Evolutionary conservation across 2,888 invertebrate species (phyloP).

Genomic region (Cataglyphis altisquamis): DNA sequence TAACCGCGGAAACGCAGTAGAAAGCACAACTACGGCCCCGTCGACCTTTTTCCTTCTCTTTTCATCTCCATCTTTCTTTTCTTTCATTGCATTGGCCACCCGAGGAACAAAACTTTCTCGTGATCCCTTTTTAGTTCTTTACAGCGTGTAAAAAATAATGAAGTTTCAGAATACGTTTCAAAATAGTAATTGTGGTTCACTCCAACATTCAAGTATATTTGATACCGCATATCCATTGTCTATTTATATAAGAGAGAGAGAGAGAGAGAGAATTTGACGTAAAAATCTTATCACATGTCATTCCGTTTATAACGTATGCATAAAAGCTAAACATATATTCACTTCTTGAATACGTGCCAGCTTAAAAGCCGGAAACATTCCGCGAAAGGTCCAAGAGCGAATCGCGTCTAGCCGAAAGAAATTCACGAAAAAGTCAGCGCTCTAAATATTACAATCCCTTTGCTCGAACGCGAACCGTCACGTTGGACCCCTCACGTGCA

Average conservation of each 20-base stretch:
- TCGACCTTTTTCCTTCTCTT: slow-evolving; percentile 59
- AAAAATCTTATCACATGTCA: slow-evolving; percentile 8
- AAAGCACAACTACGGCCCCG: slow-evolving; percentile 74
- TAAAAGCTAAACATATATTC: slow-evolving; percentile 1
- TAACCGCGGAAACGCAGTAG: slow-evolving; percentile 79
- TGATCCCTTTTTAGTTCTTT: slow-evolving; percentile 2
- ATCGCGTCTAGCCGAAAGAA: slow-evolving; percentile 46
- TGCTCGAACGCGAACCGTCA: slow-evolving; percentile 44
- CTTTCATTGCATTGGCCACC: slow-evolving; percentile 38
- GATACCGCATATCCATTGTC: background rate
- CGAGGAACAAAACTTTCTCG: slow-evolving; percentile 26
- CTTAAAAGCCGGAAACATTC: slow-evolving; percentile 54
- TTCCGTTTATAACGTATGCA: slow-evolving; percentile 37
- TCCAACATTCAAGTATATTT: background rate
- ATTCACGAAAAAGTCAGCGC: slow-evolving; percentile 42
- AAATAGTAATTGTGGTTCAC: background rate
- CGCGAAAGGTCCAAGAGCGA: slow-evolving; percentile 39
- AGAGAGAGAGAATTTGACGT: background rate
- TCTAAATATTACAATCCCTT: slow-evolving; percentile 67
- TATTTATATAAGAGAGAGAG: background rate
- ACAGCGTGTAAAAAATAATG: slow-evolving; percentile 14
- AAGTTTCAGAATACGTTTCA: slow-evolving; percentile 19
- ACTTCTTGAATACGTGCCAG: slow-evolving; percentile 46
- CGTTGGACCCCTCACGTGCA: slow-evolving; percentile 45
- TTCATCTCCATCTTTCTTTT: slow-evolving; percentile 56